phyloP scores from a whole-genome alignment of 2,113 vertebrate genomes.

The Brienomyrus longianalis region DNA sequence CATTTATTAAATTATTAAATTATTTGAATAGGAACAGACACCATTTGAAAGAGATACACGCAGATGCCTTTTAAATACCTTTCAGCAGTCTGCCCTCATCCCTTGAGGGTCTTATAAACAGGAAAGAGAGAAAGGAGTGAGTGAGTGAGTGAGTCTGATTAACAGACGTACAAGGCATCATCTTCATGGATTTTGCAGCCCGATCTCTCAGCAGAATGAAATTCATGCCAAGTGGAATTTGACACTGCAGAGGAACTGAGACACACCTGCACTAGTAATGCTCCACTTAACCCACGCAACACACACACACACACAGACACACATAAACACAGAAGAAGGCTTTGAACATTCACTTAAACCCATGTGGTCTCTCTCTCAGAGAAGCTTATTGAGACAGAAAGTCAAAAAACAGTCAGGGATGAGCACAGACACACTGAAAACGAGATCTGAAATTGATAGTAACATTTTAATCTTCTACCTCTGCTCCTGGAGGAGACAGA shows the following conservation, averaged over 20 bases:
- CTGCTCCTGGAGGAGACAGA: conserved; percentile 7
- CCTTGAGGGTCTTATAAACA: background rate
- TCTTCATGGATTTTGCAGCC: background rate
- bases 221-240: background rate
- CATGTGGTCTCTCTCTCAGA: conserved; percentile 13
- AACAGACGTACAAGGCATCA: background rate
- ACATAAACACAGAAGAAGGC: background rate
- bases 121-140: background rate
- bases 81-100: background rate
- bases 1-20: background rate
- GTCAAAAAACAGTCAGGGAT: conserved; percentile 3
- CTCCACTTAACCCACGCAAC: background rate
- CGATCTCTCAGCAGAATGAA: conserved; percentile 1
- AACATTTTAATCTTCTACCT: conserved; percentile 19
- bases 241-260: background rate
- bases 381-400: conserved; percentile 8
- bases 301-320: conserved; percentile 1
- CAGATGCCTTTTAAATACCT: background rate
- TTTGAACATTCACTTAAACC: background rate
- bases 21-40: background rate
- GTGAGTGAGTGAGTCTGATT: background rate
- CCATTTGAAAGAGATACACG: background rate
- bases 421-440: conserved; percentile 9
- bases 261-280: background rate
- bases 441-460: conserved; percentile 14